phyloP scores from a whole-genome alignment of 23 tunicate genomes.

The Ascidia mentula region DNA sequence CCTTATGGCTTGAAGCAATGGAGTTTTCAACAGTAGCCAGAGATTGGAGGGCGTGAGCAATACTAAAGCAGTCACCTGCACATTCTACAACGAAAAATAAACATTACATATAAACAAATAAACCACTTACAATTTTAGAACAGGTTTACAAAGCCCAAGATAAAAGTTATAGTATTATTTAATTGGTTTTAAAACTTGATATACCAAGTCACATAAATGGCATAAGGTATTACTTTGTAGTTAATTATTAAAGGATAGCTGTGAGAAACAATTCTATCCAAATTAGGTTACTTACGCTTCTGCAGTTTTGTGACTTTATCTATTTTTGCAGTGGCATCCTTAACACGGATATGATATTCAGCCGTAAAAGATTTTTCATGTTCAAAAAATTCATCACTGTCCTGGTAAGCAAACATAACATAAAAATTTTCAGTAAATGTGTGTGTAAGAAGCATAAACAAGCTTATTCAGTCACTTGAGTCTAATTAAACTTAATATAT shows the following conservation, averaged over 20 bases:
- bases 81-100: conserved; percentile 38
- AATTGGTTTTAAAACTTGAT: background rate
- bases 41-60: conserved; percentile 48
- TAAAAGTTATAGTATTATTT: too few species aligned
- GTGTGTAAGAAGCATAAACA: too few species aligned
- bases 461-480: too few species aligned
- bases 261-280: background rate
- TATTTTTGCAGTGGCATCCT: conserved; percentile 70
- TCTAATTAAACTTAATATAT: too few species aligned
- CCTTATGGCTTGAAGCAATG: conserved; percentile 61
- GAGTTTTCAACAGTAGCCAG: conserved; percentile 87
- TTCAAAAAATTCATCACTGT: conserved; percentile 92
- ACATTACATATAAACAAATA: background rate
- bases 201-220: too few species aligned
- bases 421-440: background rate
- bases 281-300: conserved; percentile 56
- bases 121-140: too few species aligned
- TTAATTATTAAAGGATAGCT: background rate
- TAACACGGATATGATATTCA: conserved; percentile 74
- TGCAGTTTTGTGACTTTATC: conserved; percentile 67
- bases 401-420: conserved; percentile 30
- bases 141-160: too few species aligned
- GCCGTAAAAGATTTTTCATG: conserved; percentile 83
- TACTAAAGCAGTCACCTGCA: conserved; percentile 38
- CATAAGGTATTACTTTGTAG: too few species aligned